Percentiles rank a stretch among this genome's conserved stretches.
phyloP scores from a whole-genome alignment of 2,113 vertebrate species.

The Sebastes fasciatus region DNA sequence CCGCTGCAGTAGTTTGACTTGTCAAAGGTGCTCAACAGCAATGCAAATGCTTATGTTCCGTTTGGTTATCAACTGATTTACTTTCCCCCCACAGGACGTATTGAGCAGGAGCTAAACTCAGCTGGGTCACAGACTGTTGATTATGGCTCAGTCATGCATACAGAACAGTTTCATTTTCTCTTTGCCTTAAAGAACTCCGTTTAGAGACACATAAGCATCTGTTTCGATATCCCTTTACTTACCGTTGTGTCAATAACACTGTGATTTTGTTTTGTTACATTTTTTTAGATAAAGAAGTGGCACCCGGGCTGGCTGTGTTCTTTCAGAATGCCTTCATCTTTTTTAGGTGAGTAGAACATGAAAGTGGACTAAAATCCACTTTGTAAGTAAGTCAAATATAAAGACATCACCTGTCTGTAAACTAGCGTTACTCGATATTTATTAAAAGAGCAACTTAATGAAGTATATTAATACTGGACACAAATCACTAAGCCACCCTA shows the following conservation, averaged over 20 bases:
- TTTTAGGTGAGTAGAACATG: slow-evolving; percentile 88
- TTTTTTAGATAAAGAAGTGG: slow-evolving; percentile 82
- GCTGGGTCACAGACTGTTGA: background rate
- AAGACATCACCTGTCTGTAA: too few relatives aligned
- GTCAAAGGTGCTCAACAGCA: too few relatives aligned
- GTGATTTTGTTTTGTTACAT: background rate
- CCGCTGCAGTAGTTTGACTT: too few relatives aligned
- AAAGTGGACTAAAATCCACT: background rate
- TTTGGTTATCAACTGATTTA: background rate
- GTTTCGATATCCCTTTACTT: background rate
- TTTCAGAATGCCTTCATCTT: slow-evolving; percentile 97
- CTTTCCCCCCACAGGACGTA: background rate
- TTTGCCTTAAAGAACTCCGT: background rate
- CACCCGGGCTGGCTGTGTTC: slow-evolving; percentile 93
- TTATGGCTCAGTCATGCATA: background rate
- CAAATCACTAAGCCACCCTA: too few relatives aligned
- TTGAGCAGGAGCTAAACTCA: background rate
- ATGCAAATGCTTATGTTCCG: too few relatives aligned
- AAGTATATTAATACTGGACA: too few relatives aligned
- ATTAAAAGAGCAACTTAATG: too few relatives aligned
- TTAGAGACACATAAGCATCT: background rate
- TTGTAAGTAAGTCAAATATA: background rate
- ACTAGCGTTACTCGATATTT: too few relatives aligned
- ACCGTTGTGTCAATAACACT: background rate
- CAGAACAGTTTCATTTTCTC: background rate